Base-by-base conservation (phyloP, 23 tunicate genomes). In the Diplosoma virens region DNA sequence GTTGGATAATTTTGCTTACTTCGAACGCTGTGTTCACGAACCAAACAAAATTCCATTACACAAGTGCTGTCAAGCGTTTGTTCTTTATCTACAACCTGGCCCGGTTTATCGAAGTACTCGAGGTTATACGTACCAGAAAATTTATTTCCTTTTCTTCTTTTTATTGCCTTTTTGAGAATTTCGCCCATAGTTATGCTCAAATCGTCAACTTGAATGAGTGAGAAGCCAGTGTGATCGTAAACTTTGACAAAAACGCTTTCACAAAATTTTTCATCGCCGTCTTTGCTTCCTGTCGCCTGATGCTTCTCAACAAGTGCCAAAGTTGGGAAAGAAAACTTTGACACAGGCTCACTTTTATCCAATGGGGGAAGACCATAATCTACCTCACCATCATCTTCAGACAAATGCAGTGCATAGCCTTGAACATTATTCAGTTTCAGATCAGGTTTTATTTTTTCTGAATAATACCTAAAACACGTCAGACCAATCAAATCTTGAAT, bases 301-400 rank as follows among this genome's bases (percentile, higher is more conserved):
- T 78, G 81, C 24, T 90, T 80, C 52, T 92, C 97, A 0, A 85
- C 79, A 3, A 92, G 70, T 37, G 97, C 87, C 21, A 92, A 58
- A 25, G 92, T 92, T 18, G 87, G 78, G 58, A 92, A 92, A 69
- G 86, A 71, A 59, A 92, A 85, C 33, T 85, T 92, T 26, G 67
- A 61, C 35, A 85, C 81, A 11, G 91, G 97, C 47, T 92, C 97
- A 35, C 61, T 66, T 53, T 67, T 75, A 0, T 85, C 87, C 28
- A 92, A 34, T 6, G 84, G 48, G 32, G 97, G 97, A 47, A 92
- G 81, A 30, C 84, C 97, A 25, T 71, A 61, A 71, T 85, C 92
- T 9, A 92, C 91, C 54, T 89, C 84, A 3, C 97, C 97, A 76
- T 92, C 97, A 53, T 92, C 97, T 34, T 92, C 97, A 17, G 87